Percentiles rank a stretch among this genome's conserved stretches.
Evolutionary conservation across 2,113 vertebrate genomes (phyloP).

Genomic region (Notothenia rossii): DNA sequence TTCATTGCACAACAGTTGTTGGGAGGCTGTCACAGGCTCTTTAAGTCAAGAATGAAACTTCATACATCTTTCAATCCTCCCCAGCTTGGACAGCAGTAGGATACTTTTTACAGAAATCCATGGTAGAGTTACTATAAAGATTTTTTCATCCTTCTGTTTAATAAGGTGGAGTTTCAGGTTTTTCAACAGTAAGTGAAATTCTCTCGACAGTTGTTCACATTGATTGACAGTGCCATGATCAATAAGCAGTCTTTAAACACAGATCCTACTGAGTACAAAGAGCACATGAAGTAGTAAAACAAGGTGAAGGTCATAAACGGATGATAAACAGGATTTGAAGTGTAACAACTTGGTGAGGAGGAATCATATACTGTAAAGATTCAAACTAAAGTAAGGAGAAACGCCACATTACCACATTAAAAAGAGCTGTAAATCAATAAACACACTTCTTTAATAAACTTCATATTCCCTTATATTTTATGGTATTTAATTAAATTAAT

Average conservation of each 20-base stretch:
- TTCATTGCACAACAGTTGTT: too few species aligned
- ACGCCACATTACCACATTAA: neutral
- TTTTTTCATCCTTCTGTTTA: slow-evolving; percentile 35
- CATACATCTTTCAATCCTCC: neutral
- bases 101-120: slow-evolving; percentile 10
- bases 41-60: slow-evolving; percentile 2
- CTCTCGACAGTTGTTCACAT: slow-evolving; percentile 43
- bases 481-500: too few species aligned
- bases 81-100: neutral
- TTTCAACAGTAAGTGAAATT: neutral
- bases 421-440: slow-evolving; percentile 3
- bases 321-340: neutral
- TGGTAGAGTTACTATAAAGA: slow-evolving; percentile 3
- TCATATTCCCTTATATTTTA: too few species aligned
- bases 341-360: neutral
- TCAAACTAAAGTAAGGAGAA: neutral
- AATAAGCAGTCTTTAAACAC: slow-evolving; percentile 32
- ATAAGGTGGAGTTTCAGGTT: slow-evolving; percentile 19
- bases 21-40: too few species aligned
- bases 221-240: slow-evolving; percentile 56
- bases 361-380: neutral
- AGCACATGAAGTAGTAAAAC: slow-evolving; percentile 20
- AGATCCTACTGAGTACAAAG: slow-evolving; percentile 11
- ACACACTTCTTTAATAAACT: neutral
- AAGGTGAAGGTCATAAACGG: neutral